phyloP scores from a whole-genome alignment of 1,140 invertebrate genomes.

The Holcopasites calliopsidis region DNA sequence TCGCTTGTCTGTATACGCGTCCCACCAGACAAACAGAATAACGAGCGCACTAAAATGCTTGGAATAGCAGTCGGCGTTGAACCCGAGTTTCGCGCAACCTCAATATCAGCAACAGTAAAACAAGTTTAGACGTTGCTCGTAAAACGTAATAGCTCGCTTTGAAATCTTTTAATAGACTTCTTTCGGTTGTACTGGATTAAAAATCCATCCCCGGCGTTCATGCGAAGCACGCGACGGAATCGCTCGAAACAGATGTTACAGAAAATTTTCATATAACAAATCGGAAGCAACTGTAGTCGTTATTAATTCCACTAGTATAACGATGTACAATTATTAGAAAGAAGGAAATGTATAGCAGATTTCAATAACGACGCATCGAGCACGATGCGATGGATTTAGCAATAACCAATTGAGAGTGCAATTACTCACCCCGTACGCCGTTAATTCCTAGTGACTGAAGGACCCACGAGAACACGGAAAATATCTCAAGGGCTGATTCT shows the following conservation, averaged over 20 bases:
- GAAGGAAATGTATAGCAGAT: neutral
- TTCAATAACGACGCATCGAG: conserved; percentile 35
- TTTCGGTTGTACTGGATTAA: neutral
- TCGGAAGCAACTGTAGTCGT: neutral
- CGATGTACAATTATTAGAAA: neutral
- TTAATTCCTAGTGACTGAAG: conserved; percentile 51
- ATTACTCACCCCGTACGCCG: conserved; percentile 47
- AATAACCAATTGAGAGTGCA: conserved; percentile 49
- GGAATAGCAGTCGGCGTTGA: neutral
- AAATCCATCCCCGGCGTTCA: neutral
- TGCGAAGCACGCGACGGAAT: neutral
- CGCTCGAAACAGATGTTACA: too few species aligned
- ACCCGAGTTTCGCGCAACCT: conserved; percentile 1
- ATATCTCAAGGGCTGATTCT: conserved; percentile 37
- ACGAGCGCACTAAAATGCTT: conserved; percentile 24
- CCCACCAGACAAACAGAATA: conserved; percentile 14
- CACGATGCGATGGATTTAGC: conserved; percentile 31
- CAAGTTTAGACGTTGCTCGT: neutral
- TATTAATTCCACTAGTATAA: neutral
- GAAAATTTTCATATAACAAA: too few species aligned
- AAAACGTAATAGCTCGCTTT: neutral
- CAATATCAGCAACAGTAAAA: conserved; percentile 1
- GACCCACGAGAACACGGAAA: conserved; percentile 24
- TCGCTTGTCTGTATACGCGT: neutral
- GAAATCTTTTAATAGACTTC: neutral